These are phyloP conservation scores for Timandra comae DNA, from an alignment of 2,888 invertebrate genomes.

Conservation along the genomic window DNA sequence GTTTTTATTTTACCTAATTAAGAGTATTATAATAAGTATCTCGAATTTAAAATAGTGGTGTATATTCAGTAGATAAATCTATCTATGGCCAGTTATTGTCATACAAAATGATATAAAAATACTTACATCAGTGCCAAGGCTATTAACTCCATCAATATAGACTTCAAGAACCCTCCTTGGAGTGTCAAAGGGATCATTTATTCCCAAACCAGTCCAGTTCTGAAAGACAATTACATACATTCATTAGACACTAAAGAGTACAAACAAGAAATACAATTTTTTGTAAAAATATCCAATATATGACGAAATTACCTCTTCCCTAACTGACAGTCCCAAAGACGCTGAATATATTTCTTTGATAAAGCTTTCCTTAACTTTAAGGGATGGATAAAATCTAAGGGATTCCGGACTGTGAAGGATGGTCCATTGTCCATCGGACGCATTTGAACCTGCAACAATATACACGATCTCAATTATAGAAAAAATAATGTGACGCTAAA, in stretches of 20 bases:
- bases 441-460: constrained; percentile 69
- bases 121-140: constrained; percentile 64
- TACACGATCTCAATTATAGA: no score
- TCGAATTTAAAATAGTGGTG: no score
- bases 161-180: constrained; percentile 84
- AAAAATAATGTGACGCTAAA: no score
- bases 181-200: constrained; percentile 82
- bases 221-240: background rate
- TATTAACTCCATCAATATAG: constrained; percentile 81
- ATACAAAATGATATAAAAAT: no score
- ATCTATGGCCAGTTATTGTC: background rate
- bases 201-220: constrained; percentile 82
- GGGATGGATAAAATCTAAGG: constrained; percentile 81
- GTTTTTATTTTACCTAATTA: no score
- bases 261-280: no score
- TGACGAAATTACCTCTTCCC: constrained; percentile 73
- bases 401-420: constrained; percentile 82
- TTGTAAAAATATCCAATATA: no score
- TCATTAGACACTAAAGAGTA: background rate
- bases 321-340: constrained; percentile 83
- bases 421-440: constrained; percentile 81
- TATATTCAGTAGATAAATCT: no score
- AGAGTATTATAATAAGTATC: no score
- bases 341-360: constrained; percentile 84
- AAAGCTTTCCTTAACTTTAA: constrained; percentile 78